Base-by-base conservation (phyloP, 1,140 invertebrate species). In the Drosophila ficusphila region DNA sequence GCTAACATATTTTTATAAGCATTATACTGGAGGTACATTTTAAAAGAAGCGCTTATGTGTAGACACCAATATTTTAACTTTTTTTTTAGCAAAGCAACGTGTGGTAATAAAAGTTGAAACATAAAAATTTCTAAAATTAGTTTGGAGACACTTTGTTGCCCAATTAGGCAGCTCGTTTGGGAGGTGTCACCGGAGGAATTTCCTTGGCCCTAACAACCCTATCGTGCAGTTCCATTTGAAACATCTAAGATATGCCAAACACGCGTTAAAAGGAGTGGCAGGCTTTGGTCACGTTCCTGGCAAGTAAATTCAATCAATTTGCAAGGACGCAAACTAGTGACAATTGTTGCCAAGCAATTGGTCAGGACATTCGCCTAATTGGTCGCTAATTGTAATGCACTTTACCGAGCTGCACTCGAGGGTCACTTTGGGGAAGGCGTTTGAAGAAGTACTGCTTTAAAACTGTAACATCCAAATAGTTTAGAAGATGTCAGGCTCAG, bases 281-380 rank as follows among this genome's bases (percentile, higher is more conserved):
- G 27, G 36, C 60, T 38, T 21, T 33, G 75, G 81, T 86, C 81
- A 86, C 79, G 79, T 83, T 74, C 54, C 31, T n/a, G 18, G 44
- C 53, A 57, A 85, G 53, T 86, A 85, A 85, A 85, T 85, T 85
- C 72, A 85, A 86, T 85, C 81, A 85, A 86, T 85, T 85, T 62
- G 56, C 56, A 29, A 52, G 46, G 36, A 58, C 70, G 49, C 47
- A 56, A 82, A 57, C 56, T 36, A 48, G 49, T 39, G 70, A 56
- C 74, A 83, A 78, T 83, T 83, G 58, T 39, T 71, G 70, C 75
- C 60, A n/a, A 52, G 52, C 21, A n/a, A 23, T 67, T 62, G 79
- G 81, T 68, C 76, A 64, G 41, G 29, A 31, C 21, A 27, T 31
- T 72, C 71, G 73, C 47, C 69, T 86, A 86, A 86, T 85, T 85